Conservation (phyloP, 2,113 vertebrate species). For the Nothocercus nigrocapillus region DNA sequence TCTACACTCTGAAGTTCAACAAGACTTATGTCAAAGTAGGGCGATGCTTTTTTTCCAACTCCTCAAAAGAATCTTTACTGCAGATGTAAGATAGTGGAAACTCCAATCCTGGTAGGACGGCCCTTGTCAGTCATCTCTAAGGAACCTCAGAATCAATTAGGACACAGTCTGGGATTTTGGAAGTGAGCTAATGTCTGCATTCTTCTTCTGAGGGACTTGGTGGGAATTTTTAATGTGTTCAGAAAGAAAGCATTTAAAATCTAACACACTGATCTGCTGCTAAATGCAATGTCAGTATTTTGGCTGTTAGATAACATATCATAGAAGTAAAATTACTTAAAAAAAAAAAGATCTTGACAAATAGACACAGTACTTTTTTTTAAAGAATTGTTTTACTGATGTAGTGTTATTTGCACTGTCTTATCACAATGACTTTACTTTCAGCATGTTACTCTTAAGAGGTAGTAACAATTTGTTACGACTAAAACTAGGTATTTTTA, state of each 20-base stretch:
- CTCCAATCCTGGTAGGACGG: not conserved
- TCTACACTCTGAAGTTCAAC: not conserved
- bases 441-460: not conserved
- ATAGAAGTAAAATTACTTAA: not conserved
- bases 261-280: not conserved
- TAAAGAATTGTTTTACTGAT: not conserved
- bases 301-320: not conserved
- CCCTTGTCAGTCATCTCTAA: not conserved
- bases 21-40: not conserved
- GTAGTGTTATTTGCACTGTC: rapidly evolving
- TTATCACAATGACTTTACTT: not conserved
- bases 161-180: not conserved
- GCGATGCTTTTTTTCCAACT: not conserved
- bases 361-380: not conserved
- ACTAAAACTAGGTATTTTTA: not conserved
- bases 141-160: not conserved
- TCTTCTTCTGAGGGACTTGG: not conserved
- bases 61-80: not conserved
- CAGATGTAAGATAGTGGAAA: not conserved
- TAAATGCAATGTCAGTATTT: not conserved
- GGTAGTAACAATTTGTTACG: not conserved
- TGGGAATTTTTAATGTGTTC: not conserved
- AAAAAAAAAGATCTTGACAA: not conserved
- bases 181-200: not conserved
- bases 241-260: not conserved